Percentiles rank a stretch among this genome's conserved stretches.
Evolutionary conservation across 2,888 invertebrate species (phyloP).

Genomic region (Therioaphis trifolii): DNA sequence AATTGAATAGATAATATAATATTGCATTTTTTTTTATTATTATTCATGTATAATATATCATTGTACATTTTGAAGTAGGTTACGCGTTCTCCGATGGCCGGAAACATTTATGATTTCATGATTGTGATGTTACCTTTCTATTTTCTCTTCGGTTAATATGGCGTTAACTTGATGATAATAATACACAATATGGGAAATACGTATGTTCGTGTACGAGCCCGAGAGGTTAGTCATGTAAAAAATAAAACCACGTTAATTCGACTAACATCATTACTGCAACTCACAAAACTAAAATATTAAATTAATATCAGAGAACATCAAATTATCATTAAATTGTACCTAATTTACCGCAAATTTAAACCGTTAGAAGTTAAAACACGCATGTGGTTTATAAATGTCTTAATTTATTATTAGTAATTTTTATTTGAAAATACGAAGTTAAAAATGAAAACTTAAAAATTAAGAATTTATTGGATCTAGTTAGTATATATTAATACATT

Average conservation of each 20-base stretch:
- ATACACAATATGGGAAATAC: slow-evolving; percentile 31
- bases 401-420: no score
- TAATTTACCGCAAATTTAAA: not conserved
- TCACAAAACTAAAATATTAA: not conserved
- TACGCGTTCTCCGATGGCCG: slow-evolving; percentile 55
- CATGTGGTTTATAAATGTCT: no score
- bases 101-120: slow-evolving; percentile 57
- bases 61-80: slow-evolving; percentile 55
- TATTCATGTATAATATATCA: slow-evolving; percentile 32
- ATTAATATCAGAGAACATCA: slow-evolving; percentile 13
- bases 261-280: not conserved
- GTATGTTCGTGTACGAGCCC: slow-evolving; percentile 9
- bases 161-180: slow-evolving; percentile 45
- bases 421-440: no score
- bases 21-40: slow-evolving; percentile 26
- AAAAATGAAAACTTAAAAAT: no score
- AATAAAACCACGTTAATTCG: not conserved
- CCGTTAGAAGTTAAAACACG: not conserved
- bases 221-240: not conserved
- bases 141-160: slow-evolving; percentile 55
- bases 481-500: no score
- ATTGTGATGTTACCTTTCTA: slow-evolving; percentile 56
- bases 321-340: slow-evolving; percentile 13
- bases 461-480: no score
- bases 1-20: slow-evolving; percentile 43